Base-by-base conservation (phyloP, 2,888 invertebrate genomes). In the Amphipyra tragopoginis region DNA sequence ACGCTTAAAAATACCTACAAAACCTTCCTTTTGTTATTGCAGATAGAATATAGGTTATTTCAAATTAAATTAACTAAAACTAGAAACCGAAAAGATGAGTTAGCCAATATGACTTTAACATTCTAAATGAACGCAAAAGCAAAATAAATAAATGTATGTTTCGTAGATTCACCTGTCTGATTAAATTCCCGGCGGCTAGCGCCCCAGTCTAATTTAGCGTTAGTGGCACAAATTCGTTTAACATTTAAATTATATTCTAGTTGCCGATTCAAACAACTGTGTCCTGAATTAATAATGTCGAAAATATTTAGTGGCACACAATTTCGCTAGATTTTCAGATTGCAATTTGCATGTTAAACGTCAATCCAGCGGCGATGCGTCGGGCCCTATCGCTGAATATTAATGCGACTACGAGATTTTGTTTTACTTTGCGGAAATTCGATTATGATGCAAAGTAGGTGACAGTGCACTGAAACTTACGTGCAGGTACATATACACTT, bases 281-380 rank as follows among this genome's bases (percentile, higher is more conserved):
- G 92, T 83, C 80, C 90, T 88, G 92, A 91, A 93, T 93, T 91
- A 90, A 92, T 93, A 90, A 93, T 90, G 90, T 84, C 76, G 88
- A 91, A 92, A 93, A 92, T 94, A 93, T 94, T 93, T 93, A 92
- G 91, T 90, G 86, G 88, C 90, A 89, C 87, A 92, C 89, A 92
- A 92, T 93, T 92, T 92, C 87, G 90, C 90, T 91, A 93, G 91
- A 93, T 93, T 93, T 92, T 92, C 91, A 91, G 86, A 92, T 92
- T 92, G 93, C 93, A 94, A 94, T 94, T 94, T 94, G 93, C 94
- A 94, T 94, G 93, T 93, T 93, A 93, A 93, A 91, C 92, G 93
- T 93, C 94, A 93, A 94, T 92, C 91, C 87, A 86, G 77, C 85
- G 88, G 87, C 88, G 90, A 90, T 93, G 93, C 94, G 93, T 91